phyloP scores from a whole-genome alignment of 2,888 invertebrate species.

The Cerceris rybyensis region DNA sequence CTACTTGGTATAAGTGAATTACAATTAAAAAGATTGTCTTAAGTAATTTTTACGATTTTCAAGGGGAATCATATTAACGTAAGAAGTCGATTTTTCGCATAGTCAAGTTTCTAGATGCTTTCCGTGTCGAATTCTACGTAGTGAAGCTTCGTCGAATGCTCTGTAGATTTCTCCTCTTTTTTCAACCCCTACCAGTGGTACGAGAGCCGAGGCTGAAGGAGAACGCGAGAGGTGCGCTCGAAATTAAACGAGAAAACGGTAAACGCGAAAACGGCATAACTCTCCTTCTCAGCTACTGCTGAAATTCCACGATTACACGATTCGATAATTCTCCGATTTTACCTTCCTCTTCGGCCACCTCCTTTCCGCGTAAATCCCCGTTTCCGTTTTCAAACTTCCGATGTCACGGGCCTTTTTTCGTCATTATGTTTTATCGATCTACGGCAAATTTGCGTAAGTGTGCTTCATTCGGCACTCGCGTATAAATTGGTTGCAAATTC shows the following conservation, averaged over 20 bases:
- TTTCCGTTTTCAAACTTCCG: no score
- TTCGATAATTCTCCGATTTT: no score
- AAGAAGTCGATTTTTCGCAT: slow-evolving; percentile 59
- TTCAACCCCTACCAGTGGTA: background rate
- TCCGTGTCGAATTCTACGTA: slow-evolving; percentile 65
- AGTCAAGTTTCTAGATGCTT: slow-evolving; percentile 70
- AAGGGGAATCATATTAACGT: slow-evolving; percentile 56
- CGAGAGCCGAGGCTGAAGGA: background rate
- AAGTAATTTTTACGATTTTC: slow-evolving; percentile 77
- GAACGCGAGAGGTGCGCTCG: background rate
- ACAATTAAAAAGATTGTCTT: slow-evolving; percentile 42
- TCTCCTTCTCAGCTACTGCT: no score
- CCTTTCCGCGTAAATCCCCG: no score
- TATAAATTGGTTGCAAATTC: no score
- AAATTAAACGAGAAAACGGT: background rate
- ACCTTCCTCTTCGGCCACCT: no score
- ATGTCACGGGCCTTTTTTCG: no score
- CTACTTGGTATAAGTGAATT: slow-evolving; percentile 35
- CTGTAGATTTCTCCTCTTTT: slow-evolving; percentile 10
- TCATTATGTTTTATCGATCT: no score
- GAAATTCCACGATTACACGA: no score
- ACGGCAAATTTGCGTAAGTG: no score
- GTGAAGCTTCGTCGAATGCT: slow-evolving; percentile 49
- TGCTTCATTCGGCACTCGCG: no score
- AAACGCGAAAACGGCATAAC: background rate